A percentile compares a stretch with the other conserved stretches of the same genome.
Conservation (phyloP, 2,113 vertebrate species). For the Fulica atra region DNA sequence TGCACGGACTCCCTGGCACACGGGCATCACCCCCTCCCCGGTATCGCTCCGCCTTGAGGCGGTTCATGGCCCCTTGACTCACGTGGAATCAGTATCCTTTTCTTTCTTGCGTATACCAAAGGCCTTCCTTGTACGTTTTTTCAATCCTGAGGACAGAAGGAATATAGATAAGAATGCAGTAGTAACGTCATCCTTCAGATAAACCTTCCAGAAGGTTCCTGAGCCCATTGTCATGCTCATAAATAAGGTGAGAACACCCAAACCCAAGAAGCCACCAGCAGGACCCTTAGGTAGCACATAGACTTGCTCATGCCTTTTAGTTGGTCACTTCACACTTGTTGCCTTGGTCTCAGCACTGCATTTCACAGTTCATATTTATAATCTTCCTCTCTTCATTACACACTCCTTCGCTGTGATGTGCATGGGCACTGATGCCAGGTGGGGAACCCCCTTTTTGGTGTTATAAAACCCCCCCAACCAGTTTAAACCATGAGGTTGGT, state of each 20-base stretch:
- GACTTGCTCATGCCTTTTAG: not conserved
- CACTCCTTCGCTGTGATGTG: accelerated
- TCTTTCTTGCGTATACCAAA: conserved; percentile 98
- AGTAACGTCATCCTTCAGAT: not conserved
- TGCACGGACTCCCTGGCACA: not conserved
- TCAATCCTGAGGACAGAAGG: conserved; percentile 85
- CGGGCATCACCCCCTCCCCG: not conserved
- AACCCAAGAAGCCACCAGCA: not conserved
- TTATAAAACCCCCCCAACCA: not conserved
- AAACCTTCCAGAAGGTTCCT: not conserved
- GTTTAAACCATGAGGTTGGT: accelerated
- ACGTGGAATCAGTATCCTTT: conserved; percentile 94
- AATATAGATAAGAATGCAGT: not conserved
- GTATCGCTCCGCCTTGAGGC: accelerated
- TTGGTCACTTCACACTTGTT: not conserved
- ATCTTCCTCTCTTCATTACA: not conserved
- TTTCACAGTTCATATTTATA: not conserved
- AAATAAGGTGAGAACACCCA: not conserved
- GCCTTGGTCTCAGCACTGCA: accelerated
- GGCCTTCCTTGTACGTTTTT: conserved; percentile 97
- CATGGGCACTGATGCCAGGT: accelerated
- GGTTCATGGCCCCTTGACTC: conserved; percentile 3
- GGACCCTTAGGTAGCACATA: accelerated
- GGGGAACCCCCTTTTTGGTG: not conserved
- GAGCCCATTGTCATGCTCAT: accelerated